Evolutionary conservation across 2,113 vertebrate genomes (phyloP).

Genomic region (Henicopernis longicauda): DNA sequence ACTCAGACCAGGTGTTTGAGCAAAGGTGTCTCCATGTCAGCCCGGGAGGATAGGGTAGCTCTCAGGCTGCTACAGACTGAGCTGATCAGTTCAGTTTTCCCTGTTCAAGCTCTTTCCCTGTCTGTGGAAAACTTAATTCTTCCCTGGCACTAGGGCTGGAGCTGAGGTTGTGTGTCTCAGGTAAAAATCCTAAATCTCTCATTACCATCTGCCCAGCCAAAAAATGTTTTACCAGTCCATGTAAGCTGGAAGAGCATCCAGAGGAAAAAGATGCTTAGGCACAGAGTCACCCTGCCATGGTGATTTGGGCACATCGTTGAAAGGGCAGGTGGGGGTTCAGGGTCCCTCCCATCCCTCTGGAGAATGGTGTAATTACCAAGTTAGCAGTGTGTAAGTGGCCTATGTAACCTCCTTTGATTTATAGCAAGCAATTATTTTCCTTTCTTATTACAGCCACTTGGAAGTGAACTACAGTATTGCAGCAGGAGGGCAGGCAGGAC

Average conservation of each 20-base stretch:
- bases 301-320: neutral
- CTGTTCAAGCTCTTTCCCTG: neutral
- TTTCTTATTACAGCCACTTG: neutral
- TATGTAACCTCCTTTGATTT: neutral
- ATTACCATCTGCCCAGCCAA: neutral
- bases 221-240: neutral
- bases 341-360: neutral
- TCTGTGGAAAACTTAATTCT: neutral
- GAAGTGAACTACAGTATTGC: neutral
- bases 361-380: neutral
- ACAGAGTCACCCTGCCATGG: accelerated
- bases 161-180: neutral
- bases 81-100: neutral
- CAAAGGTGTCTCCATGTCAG: neutral
- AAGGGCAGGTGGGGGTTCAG: neutral
- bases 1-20: neutral
- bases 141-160: neutral
- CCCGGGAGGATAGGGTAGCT: neutral
- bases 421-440: neutral
- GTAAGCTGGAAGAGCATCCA: neutral
- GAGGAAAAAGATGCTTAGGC: neutral
- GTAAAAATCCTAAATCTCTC: neutral
- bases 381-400: neutral
- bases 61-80: neutral
- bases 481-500: neutral